Percentiles rank a stretch among this genome's conserved stretches.
phyloP scores from a whole-genome alignment of 2,888 invertebrate genomes.

The Drosophila gaucha region DNA sequence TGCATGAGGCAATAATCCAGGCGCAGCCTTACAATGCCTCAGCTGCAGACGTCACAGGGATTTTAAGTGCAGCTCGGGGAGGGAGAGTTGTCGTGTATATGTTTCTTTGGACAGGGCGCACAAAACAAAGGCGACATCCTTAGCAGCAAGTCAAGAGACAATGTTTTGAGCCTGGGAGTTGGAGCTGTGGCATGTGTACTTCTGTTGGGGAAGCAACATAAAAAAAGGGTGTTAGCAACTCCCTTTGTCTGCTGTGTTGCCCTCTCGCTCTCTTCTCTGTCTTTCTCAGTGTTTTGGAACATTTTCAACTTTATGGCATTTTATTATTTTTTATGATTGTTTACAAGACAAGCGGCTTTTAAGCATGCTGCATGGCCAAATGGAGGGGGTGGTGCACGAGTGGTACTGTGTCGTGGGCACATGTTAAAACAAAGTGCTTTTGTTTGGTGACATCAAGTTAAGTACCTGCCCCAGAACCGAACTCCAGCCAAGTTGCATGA shows the following conservation, averaged over 20 bases:
- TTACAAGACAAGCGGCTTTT: slow-evolving; percentile 80
- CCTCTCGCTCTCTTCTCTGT: background rate
- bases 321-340: slow-evolving; percentile 80
- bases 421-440: slow-evolving; percentile 80
- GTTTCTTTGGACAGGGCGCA: slow-evolving; percentile 18
- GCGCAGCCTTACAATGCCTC: slow-evolving; percentile 42
- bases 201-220: background rate
- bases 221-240: slow-evolving; percentile 25
- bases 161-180: slow-evolving; percentile 45
- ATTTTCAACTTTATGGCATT: slow-evolving; percentile 75
- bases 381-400: background rate
- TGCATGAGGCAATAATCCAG: slow-evolving; percentile 24
- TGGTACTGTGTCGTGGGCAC: slow-evolving; percentile 63
- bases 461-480: slow-evolving; percentile 66
- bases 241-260: slow-evolving; percentile 31
- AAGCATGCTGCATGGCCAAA: slow-evolving; percentile 68
- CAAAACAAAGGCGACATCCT: slow-evolving; percentile 43
- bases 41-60: slow-evolving; percentile 36
- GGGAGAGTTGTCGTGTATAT: background rate
- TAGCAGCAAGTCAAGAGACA: slow-evolving; percentile 38
- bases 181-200: slow-evolving; percentile 44
- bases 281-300: slow-evolving; percentile 20
- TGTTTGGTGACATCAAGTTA: slow-evolving; percentile 81
- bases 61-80: slow-evolving; percentile 36
- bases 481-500: slow-evolving; percentile 59